Evolutionary conservation across 2,888 invertebrate species (phyloP), one percentile per base, ranked within the genome.

Genomic region (Argyresthia albistria): DNA sequence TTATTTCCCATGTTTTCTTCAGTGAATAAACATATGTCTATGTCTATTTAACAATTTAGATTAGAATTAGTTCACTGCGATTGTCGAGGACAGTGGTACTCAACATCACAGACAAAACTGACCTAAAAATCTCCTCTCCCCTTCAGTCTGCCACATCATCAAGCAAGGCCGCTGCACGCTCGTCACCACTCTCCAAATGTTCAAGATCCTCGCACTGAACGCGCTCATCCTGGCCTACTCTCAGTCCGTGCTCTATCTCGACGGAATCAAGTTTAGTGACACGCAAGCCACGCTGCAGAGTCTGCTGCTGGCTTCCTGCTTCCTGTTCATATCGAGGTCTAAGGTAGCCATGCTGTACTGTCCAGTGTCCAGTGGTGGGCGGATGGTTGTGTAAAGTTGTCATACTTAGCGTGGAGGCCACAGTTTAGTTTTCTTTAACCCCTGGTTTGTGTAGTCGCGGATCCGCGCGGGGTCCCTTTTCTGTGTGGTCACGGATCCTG

Each of bases 131-230:
- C n/a, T 46, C 8, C 1, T 35, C 8, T 53, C 54, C 43, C 48
- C 62, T 60, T 52, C 88, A 98, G 98, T 99, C 69, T 99, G 98
- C 72, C 98, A 99, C 86, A 96, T 99, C 58, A 98, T 99, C 69
- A 99, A 99, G 76, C 99, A 99, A 89, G 99, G 99, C 0, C 93
- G 99, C 16, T 99, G 99, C 76, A 99, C 99, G 0, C 88, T 99
- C 55, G 99, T 99, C 15, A 99, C 99, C 0, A 99, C 99, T 0
- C 89, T 99, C 56, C 99, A 99, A 82, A 99, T 99, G 99, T 99
- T 99, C 88, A 99, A 99, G 89, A 99, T 99, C 64, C 88, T 99
- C 54, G 99, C 99, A 0, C 83, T 99, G 53, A 99, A 99, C 77
- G 99, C 99, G 0, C 90, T 99, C 3, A 96, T 99, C 59, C 90